Evolutionary conservation across 92 coral and sea anemone genomes (phyloP).

Genomic region (Virgularia gustaviana): DNA sequence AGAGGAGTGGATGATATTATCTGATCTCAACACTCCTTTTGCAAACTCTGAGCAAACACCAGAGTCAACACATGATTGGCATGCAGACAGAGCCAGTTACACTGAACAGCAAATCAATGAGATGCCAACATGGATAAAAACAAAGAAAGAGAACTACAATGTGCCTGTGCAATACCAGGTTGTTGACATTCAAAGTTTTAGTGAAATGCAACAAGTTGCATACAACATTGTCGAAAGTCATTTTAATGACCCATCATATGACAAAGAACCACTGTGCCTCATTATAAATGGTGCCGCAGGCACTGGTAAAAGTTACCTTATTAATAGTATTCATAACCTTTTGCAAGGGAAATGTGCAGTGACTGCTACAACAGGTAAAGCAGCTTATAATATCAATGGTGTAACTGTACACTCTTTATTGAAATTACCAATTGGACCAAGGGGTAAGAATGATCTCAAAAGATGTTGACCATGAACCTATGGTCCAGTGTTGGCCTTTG

Average conservation of each 20-base stretch:
- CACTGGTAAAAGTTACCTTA: conserved; percentile 70
- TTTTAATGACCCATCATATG: conserved; percentile 38
- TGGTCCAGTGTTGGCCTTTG: conserved; percentile 61
- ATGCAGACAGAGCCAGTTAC: conserved; percentile 45
- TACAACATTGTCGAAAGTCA: conserved; percentile 58
- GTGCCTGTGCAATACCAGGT: conserved; percentile 30
- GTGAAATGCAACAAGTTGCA: conserved; percentile 71
- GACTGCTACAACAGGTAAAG: conserved; percentile 61
- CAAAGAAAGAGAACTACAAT: conserved; percentile 34
- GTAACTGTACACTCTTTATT: not conserved
- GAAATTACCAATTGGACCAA: conserved; percentile 2
- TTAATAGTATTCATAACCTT: conserved; percentile 13
- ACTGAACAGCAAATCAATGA: conserved; percentile 63
- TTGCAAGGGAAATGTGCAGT: conserved; percentile 10
- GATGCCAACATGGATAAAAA: conserved; percentile 61
- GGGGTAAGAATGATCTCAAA: not conserved
- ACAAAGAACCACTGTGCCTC: conserved; percentile 57
- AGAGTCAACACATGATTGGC: conserved; percentile 47
- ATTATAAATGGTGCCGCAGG: conserved; percentile 61
- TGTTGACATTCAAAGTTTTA: conserved; percentile 56
- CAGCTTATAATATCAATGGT: conserved; percentile 35
- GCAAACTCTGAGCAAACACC: conserved; percentile 18
- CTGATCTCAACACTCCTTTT: conserved; percentile 53
- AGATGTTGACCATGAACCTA: conserved; percentile 56
- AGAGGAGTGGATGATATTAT: conserved; percentile 58